Evolutionary conservation across 2,888 invertebrate genomes (phyloP), one percentile per base, ranked within the genome.

Genomic region (Cinara cedri): DNA sequence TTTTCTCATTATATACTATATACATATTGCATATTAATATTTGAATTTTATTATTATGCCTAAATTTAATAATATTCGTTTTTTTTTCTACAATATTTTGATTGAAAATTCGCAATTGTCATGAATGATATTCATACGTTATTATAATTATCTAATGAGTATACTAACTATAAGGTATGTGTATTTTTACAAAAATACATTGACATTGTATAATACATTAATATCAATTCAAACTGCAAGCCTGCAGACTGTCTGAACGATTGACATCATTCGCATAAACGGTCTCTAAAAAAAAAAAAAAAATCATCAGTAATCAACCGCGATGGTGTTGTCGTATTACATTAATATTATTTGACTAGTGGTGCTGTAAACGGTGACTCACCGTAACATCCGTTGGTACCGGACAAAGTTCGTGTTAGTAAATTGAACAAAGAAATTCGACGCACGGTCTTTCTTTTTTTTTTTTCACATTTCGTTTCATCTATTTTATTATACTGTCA

Each of bases 371-470:
- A 44, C 55, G 44, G 24, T 71, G 42, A 71, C 55, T 55, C 42
- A 71, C 16, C 4, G 21, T 44, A 42, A 21, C 55, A 42, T 55
- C 71, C 55, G 55, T 55, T 42, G 34, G 34, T 51, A 34, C 34
- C 34, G 26, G 10, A 26, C 49, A 51, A 11, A 51, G 26, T 26
- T 34, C 16, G 14, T 19, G 16, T 51, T 19, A 8, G 51, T 14
- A 68, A 68, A 68, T 68, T 34, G 34, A 68, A 68, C 51, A 34
- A 19, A 19, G 11, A 42, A 44, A 42, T 63, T 6, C 19, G 13
- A 8, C 51, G 34, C 34, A 6, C 34, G 34, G 13, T 16, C 10
- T 19, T 49, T 16, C 10, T 19, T 49, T 24, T 26, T 68, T 51
- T 13, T 1, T 11, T 26, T 51, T 24, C 21, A n/a, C n/a, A 6